Conservation (phyloP, 2,113 vertebrate genomes). For the Odocoileus hemionus region DNA sequence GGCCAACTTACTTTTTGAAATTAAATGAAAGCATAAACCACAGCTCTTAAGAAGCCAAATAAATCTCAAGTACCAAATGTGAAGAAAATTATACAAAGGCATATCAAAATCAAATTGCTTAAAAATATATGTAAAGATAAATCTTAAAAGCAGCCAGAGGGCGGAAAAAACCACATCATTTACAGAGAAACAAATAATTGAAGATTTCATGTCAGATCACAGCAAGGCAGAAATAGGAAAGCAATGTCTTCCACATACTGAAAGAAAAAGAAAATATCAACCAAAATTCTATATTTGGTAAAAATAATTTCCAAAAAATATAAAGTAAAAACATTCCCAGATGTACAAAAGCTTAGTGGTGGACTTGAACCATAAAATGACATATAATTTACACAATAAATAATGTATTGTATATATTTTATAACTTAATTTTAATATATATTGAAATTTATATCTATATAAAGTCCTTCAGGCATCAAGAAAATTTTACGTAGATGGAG, state of each 20-base stretch:
- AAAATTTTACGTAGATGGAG: neutral
- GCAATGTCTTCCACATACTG: neutral
- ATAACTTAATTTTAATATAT: neutral
- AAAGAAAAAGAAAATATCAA: neutral
- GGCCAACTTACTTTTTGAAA: neutral
- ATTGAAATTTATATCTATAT: neutral
- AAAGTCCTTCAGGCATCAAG: neutral
- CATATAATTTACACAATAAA: neutral
- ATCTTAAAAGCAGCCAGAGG: neutral
- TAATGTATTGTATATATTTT: neutral
- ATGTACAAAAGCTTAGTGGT: neutral
- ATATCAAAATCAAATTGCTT: constrained; percentile 8
- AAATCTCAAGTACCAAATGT: neutral
- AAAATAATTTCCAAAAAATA: neutral
- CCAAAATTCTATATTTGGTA: neutral
- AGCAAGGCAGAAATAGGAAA: neutral
- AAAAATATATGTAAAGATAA: neutral
- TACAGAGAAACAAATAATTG: neutral
- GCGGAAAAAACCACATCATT: neutral
- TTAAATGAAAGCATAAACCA: neutral
- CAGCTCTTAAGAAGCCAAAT: neutral
- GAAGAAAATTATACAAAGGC: neutral
- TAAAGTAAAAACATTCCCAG: neutral
- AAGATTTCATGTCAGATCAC: neutral
- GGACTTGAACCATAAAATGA: neutral